Conservation (phyloP, 2,113 vertebrate species). For the Apus apus region DNA sequence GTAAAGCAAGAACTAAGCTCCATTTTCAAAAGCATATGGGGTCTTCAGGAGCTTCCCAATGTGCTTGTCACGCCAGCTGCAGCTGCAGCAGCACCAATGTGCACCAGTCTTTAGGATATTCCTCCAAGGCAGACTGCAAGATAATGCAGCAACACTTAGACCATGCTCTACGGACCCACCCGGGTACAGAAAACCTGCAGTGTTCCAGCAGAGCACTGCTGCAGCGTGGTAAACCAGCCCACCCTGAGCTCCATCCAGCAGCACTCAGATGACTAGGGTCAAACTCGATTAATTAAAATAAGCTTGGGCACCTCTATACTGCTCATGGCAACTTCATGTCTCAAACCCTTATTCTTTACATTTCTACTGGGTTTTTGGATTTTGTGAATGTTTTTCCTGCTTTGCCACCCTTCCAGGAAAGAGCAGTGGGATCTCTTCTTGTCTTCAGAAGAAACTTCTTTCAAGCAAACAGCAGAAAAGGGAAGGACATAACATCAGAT, state of each 20-base stretch:
- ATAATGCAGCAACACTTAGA: background rate
- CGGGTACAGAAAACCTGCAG: fast-evolving
- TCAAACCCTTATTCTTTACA: background rate
- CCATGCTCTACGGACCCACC: background rate
- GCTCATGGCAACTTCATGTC: background rate
- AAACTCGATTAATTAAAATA: background rate
- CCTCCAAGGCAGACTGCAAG: background rate
- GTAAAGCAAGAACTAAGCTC: background rate
- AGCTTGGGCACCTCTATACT: background rate
- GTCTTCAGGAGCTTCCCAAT: background rate
- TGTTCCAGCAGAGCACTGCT: background rate
- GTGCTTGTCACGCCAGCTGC: background rate
- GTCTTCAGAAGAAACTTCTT: background rate
- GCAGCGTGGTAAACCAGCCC: fast-evolving
- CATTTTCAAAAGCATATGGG: background rate
- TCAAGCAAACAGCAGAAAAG: background rate
- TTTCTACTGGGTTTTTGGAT: background rate
- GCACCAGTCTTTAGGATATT: too few relatives aligned
- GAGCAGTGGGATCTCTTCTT: background rate
- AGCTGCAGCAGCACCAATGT: background rate
- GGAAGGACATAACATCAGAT: background rate
- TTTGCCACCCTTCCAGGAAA: background rate
- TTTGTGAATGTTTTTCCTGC: background rate
- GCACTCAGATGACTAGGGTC: background rate
- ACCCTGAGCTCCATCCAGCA: background rate